phyloP scores from a whole-genome alignment of 2,113 vertebrate species.

The Cacatua alba region DNA sequence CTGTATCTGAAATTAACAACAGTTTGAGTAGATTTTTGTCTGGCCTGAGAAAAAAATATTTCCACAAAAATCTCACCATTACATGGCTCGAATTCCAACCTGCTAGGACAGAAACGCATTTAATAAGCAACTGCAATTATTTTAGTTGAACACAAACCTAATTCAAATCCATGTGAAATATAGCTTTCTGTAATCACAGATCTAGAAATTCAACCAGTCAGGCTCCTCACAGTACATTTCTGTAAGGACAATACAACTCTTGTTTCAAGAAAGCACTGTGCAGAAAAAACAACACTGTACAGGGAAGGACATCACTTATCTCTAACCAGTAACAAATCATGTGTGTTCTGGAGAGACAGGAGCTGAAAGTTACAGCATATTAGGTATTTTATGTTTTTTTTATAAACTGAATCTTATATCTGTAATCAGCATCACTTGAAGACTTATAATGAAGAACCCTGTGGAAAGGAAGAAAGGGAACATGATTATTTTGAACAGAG shows the following conservation, averaged over 20 bases:
- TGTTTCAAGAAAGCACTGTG: not conserved
- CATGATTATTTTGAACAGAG: not conserved
- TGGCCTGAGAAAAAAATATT: not conserved
- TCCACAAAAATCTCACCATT: not conserved
- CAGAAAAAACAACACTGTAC: rapidly evolving
- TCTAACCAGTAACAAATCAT: not conserved
- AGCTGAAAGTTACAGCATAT: not conserved
- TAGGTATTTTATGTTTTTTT: not conserved
- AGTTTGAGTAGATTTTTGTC: not conserved
- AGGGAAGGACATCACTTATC: not conserved
- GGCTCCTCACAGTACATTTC: not conserved
- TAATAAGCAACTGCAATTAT: not conserved
- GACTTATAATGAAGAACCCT: not conserved
- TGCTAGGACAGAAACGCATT: not conserved
- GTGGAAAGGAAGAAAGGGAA: not conserved
- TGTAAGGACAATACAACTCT: not conserved
- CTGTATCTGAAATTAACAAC: not conserved
- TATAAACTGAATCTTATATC: not conserved
- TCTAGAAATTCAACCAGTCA: not conserved
- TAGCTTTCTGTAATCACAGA: not conserved
- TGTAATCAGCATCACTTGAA: not conserved
- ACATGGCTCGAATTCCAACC: not conserved
- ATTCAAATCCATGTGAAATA: not conserved
- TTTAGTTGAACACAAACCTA: not conserved
- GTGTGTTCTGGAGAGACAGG: not conserved